These are phyloP conservation scores for Anoplopoma fimbria DNA, from an alignment of 2,113 vertebrate genomes.

Conservation along the genomic window DNA sequence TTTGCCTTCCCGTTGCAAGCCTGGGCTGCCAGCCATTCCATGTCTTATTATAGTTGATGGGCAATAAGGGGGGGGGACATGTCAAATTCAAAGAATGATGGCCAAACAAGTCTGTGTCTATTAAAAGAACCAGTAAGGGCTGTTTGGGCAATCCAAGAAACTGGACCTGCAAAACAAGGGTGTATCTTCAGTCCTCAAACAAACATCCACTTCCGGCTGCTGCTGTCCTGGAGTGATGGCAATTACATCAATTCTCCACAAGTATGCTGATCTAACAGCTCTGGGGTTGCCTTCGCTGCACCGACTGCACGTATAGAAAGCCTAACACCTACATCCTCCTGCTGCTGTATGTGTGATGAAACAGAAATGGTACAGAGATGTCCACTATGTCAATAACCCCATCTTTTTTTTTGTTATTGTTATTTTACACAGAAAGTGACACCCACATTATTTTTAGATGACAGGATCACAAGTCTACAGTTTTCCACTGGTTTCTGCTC, in stretches of 20 bases:
- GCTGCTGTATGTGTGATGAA: constrained; percentile 51
- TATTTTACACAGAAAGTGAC: constrained; percentile 25
- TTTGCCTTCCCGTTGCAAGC: constrained; percentile 68
- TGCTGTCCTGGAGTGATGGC: constrained; percentile 64
- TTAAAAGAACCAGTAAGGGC: constrained; percentile 78
- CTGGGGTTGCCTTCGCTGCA: constrained; percentile 8
- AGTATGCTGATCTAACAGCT: constrained; percentile 72
- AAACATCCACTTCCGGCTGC: constrained; percentile 72
- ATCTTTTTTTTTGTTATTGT: constrained; percentile 13
- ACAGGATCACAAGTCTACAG: constrained; percentile 68
- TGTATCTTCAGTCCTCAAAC: constrained; percentile 76
- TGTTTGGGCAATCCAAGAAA: constrained; percentile 80
- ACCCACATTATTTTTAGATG: constrained; percentile 77
- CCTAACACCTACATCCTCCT: not conserved
- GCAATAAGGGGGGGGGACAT: constrained; percentile 46
- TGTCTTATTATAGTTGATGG: constrained; percentile 83
- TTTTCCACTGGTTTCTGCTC: constrained; percentile 73
- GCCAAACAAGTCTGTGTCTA: constrained; percentile 79
- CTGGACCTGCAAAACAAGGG: constrained; percentile 74
- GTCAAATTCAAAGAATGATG: constrained; percentile 84
- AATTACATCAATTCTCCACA: constrained; percentile 79
- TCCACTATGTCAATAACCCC: constrained; percentile 23
- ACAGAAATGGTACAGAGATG: constrained; percentile 15
- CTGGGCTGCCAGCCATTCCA: constrained; percentile 79
- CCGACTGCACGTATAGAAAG: constrained; percentile 25